Percentiles rank a stretch among this genome's conserved stretches.
These are phyloP conservation scores for Isichthys henryi DNA, from an alignment of 2,113 vertebrate species.

Conservation along the genomic window DNA sequence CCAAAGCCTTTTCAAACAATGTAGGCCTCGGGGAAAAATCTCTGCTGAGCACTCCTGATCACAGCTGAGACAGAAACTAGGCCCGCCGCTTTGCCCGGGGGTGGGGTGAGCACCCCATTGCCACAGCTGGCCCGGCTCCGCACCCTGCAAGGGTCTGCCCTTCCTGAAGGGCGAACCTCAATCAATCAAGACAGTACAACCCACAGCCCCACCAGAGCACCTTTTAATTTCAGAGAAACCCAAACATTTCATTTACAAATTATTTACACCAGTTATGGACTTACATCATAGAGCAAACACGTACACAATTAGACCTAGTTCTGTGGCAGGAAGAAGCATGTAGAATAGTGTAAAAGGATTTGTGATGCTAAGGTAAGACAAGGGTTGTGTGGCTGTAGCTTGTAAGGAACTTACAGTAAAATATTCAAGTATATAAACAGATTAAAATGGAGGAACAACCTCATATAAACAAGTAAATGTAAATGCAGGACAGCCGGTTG, in stretches of 20 bases:
- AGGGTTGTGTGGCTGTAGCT: not conserved
- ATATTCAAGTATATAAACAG: not conserved
- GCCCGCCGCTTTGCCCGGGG: not conserved
- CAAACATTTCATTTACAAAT: constrained; percentile 2
- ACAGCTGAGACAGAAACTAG: not conserved
- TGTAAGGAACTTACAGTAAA: not conserved
- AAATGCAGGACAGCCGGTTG: not conserved
- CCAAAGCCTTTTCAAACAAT: constrained; percentile 4
- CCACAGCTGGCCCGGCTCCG: not conserved
- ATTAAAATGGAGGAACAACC: not conserved
- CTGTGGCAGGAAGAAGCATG: not conserved
- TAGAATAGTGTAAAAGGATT: not conserved
- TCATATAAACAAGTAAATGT: not conserved
- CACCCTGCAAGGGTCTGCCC: not conserved
- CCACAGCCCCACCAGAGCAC: not conserved
- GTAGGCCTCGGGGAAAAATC: not conserved
- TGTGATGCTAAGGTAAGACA: not conserved
- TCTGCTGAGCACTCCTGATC: not conserved
- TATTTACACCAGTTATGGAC: not conserved
- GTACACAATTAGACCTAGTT: not conserved
- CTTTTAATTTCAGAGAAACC: not conserved
- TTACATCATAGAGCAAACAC: not conserved
- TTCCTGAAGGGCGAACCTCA: not conserved
- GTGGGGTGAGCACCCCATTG: not conserved
- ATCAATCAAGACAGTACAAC: constrained; percentile 5